A percentile compares a stretch with the other conserved stretches of the same genome.
Evolutionary conservation across 1,140 invertebrate species (phyloP).

Genomic region (Calliopsis andreniformis): DNA sequence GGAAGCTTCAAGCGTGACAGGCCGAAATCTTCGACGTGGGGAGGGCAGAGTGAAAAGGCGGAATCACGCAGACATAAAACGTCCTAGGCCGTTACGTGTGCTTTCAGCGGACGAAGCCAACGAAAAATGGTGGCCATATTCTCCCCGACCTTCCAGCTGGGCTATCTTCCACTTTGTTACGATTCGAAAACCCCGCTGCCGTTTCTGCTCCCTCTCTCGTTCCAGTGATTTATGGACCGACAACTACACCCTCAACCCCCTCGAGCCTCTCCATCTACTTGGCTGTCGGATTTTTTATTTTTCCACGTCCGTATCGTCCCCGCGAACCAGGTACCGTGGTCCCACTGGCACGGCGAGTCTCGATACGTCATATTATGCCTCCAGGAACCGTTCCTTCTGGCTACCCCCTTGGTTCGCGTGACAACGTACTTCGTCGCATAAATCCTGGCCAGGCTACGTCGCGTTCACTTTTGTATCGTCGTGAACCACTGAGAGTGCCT

Average conservation of each 20-base stretch:
- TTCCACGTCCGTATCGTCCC: constrained; percentile 37
- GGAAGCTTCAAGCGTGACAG: constrained; percentile 50
- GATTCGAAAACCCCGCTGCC: constrained; percentile 58
- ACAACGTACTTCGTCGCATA: constrained; percentile 47
- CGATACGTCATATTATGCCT: constrained; percentile 36
- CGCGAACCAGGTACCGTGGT: constrained; percentile 2
- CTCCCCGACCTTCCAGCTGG: constrained; percentile 53
- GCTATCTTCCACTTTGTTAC: constrained; percentile 67
- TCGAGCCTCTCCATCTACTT: neutral
- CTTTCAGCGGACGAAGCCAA: constrained; percentile 61
- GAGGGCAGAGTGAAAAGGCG: neutral
- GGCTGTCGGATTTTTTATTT: constrained; percentile 26
- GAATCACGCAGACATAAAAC: constrained; percentile 65
- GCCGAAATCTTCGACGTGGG: constrained; percentile 54
- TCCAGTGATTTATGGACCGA: constrained; percentile 61
- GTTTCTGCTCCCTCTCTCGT: constrained; percentile 47
- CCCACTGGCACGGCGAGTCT: constrained; percentile 31
- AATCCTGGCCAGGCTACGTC: constrained; percentile 41
- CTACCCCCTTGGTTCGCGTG: constrained; percentile 45
- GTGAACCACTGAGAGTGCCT: neutral
- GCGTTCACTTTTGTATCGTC: neutral
- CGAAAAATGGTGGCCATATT: constrained; percentile 65
- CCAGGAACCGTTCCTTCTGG: neutral
- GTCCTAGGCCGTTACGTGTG: constrained; percentile 62
- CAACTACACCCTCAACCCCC: neutral